Conservation (phyloP, 2,113 vertebrate genomes). For the Verasper variegatus region DNA sequence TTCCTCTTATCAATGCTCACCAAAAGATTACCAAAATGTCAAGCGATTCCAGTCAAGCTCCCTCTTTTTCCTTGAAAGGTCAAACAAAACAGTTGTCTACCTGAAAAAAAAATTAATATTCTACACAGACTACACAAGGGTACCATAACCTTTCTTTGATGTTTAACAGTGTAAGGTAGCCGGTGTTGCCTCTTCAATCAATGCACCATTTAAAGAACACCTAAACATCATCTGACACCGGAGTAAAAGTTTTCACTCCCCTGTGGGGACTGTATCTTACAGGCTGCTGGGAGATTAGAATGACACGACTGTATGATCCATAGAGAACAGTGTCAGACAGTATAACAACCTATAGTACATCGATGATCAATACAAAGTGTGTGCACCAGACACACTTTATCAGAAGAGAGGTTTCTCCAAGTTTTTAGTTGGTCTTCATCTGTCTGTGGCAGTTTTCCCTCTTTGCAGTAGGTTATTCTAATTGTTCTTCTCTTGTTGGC, state of each 20-base stretch:
- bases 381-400: neutral
- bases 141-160: conserved; percentile 80
- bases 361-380: neutral
- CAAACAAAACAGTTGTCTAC: conserved; percentile 78
- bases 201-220: conserved; percentile 65
- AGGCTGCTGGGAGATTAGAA: neutral
- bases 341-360: neutral
- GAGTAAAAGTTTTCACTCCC: conserved; percentile 1
- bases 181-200: conserved; percentile 72
- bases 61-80: conserved; percentile 83
- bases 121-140: conserved; percentile 75
- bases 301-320: neutral
- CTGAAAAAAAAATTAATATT: conserved; percentile 78
- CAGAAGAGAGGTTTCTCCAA: too few relatives aligned
- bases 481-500: too few relatives aligned
- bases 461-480: neutral
- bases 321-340: neutral
- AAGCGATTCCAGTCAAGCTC: conserved; percentile 81
- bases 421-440: neutral
- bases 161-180: conserved; percentile 59
- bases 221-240: conserved; percentile 51
- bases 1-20: conserved; percentile 79
- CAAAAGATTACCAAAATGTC: conserved; percentile 84
- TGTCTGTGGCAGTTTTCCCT: neutral
- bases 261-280: conserved; percentile 16